A percentile compares a stretch with the other conserved stretches of the same genome.
These are phyloP conservation scores for Aporophyla nigra DNA, from an alignment of 2,888 invertebrate species.

Conservation along the genomic window DNA sequence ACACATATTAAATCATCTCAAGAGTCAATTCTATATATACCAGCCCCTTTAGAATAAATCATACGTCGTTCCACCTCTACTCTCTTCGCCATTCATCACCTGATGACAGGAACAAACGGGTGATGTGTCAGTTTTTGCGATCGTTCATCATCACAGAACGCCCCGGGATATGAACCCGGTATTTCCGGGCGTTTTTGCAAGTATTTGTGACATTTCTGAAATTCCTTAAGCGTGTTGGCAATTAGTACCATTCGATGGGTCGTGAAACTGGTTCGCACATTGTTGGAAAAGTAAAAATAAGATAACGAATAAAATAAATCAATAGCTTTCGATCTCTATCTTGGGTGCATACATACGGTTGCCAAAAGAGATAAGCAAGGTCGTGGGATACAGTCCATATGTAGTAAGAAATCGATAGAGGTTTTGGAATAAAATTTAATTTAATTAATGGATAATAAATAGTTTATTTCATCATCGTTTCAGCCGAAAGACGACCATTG, in stretches of 20 bases:
- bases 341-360: no score
- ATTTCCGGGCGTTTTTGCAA: slow-evolving; percentile 67
- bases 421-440: no score
- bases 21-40: slow-evolving; percentile 42
- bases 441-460: no score
- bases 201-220: slow-evolving; percentile 61
- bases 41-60: slow-evolving; percentile 74
- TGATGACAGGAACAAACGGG: slow-evolving; percentile 78
- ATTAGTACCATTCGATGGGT: slow-evolving; percentile 55
- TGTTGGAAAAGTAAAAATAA: background rate
- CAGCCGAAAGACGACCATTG: no score
- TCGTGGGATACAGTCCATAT: no score
- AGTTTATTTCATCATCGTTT: no score
- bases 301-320: background rate
- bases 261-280: slow-evolving; percentile 13
- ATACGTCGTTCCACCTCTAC: slow-evolving; percentile 80
- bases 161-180: slow-evolving; percentile 45
- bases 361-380: no score
- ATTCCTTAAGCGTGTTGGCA: slow-evolving; percentile 72
- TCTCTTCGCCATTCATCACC: slow-evolving; percentile 76
- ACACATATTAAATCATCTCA: slow-evolving; percentile 2
- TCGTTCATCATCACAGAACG: slow-evolving; percentile 82
- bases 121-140: slow-evolving; percentile 76
- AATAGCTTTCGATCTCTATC: background rate
- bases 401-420: no score